Percentiles rank a stretch among this genome's conserved stretches.
Evolutionary conservation across 2,888 invertebrate species (phyloP).

Genomic region (Acleris sparsana): DNA sequence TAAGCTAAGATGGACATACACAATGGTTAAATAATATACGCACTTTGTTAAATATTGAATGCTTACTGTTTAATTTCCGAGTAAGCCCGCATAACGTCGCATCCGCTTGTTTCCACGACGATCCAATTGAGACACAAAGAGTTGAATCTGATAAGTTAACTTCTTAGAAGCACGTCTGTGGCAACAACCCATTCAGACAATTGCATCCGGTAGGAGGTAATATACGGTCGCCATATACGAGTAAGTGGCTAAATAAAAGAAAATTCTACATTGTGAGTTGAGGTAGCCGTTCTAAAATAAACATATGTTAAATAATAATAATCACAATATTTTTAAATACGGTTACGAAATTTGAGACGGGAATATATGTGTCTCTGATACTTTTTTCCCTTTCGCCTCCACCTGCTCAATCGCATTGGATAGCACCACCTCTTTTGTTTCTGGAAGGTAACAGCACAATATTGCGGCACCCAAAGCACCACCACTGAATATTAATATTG

Average conservation of each 20-base stretch:
- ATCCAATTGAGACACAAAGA: constrained; percentile 3
- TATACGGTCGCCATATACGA: background rate
- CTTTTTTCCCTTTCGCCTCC: constrained; percentile 46
- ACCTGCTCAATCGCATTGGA: constrained; percentile 68
- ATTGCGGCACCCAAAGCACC: constrained; percentile 63
- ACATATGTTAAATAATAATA: too few relatives aligned
- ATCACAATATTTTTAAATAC: background rate
- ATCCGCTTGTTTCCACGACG: background rate
- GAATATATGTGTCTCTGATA: constrained; percentile 14
- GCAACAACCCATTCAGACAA: background rate
- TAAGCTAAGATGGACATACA: background rate
- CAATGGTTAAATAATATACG: background rate
- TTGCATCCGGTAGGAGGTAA: background rate
- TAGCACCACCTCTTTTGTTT: constrained; percentile 69
- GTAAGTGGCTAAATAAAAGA: too few relatives aligned
- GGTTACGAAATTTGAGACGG: background rate
- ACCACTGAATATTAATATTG: constrained; percentile 66
- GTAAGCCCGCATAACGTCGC: background rate
- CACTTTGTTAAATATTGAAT: too few relatives aligned
- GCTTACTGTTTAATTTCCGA: background rate
- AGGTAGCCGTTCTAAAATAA: too few relatives aligned
- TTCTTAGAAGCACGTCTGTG: background rate
- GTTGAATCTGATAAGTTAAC: constrained; percentile 1
- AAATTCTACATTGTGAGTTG: too few relatives aligned
- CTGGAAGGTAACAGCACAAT: constrained; percentile 67